Base-by-base conservation (phyloP, 2,888 invertebrate genomes). In the Polydrusus tereticollis region DNA sequence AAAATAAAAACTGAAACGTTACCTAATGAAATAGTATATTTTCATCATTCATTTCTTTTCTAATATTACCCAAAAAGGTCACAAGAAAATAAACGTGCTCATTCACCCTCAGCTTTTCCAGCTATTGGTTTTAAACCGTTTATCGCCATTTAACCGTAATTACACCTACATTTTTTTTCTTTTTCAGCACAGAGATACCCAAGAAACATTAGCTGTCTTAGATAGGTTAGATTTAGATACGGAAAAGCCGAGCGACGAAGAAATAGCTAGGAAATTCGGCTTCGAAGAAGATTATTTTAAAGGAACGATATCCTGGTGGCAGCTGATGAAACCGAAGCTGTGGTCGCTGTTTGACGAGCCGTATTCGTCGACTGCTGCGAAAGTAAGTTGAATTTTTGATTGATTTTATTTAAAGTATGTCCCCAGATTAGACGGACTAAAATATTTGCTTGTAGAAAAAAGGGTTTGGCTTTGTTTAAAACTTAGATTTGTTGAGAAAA, bases 331-430 rank as follows among this genome's bases (percentile, higher is more conserved):
- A 85, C 99, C 98, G 43, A 96, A 96, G 87, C 95, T 99, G 85
- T 99, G 99, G 99, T 97, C 98, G 38, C 89, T 99, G 71, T 99
- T 99, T 85, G 99, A 99, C 85, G 99, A 99, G 86, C 99, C 99
- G 0, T 99, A 99, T 86, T 99, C 98, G 83, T 99, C 99, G 66
- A 94, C 94, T 83, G 93, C 95, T 80, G 98, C 99, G 76, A 99
- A 99, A 93, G 98, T 98, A 87, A 76, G 63, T 52, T 1, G 6
- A n/a, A n/a, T n/a, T n/a, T n/a, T n/a, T n/a, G n/a, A n/a, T n/a
- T n/a, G n/a, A n/a, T n/a, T n/a, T n/a, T n/a, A n/a, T n/a, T n/a
- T n/a, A n/a, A n/a, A n/a, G n/a, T n/a, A n/a, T n/a, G n/a, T n/a
- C n/a, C n/a, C n/a, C n/a, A n/a, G n/a, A n/a, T n/a, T n/a, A n/a